phyloP scores from a whole-genome alignment of 1,140 invertebrate genomes.

The Drusus annulatus region DNA sequence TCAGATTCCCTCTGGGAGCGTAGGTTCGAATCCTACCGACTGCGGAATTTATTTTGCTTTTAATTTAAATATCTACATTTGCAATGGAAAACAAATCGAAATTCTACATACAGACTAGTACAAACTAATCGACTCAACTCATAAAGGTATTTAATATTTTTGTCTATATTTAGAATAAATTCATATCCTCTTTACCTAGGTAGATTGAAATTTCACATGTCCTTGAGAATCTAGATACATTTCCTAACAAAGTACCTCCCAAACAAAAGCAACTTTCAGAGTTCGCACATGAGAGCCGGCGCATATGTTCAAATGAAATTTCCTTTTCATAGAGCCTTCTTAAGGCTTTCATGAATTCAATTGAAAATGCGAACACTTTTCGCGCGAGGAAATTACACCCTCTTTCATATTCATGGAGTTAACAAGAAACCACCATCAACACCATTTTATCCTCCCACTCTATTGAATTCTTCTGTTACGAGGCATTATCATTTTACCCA shows the following conservation, averaged over 20 bases:
- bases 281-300: background rate
- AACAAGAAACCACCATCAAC: too few relatives aligned
- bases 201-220: too few relatives aligned
- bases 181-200: too few relatives aligned
- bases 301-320: conserved; percentile 22
- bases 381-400: conserved; percentile 4
- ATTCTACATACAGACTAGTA: too few relatives aligned
- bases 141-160: too few relatives aligned
- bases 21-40: conserved; percentile 75
- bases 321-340: conserved; percentile 22
- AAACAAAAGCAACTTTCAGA: background rate
- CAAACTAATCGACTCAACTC: too few relatives aligned
- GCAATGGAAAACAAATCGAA: too few relatives aligned
- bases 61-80: too few relatives aligned
- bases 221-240: background rate
- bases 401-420: conserved; percentile 7
- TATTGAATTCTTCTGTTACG: background rate
- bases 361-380: conserved; percentile 21
- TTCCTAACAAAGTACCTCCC: conserved; percentile 1
- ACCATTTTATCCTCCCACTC: background rate
- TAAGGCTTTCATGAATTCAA: conserved; percentile 28
- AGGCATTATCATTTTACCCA: too few relatives aligned
- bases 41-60: conserved; percentile 62
- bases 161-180: too few relatives aligned
- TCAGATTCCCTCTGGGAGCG: conserved; percentile 77